Percentiles rank a stretch among this genome's conserved stretches.
phyloP scores from a whole-genome alignment of 2,113 vertebrate species.

The Sciurus niger region DNA sequence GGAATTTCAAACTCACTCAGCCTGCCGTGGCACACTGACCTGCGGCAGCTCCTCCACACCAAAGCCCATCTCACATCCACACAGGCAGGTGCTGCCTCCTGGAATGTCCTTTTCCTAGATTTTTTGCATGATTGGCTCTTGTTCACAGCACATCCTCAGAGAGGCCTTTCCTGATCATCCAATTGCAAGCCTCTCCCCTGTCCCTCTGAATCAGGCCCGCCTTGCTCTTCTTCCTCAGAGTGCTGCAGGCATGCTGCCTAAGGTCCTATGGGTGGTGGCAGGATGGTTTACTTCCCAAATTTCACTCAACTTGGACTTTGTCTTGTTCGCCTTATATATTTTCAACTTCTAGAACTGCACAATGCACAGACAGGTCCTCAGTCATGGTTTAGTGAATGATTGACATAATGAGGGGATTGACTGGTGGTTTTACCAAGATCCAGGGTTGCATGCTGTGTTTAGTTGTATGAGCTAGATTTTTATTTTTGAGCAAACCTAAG shows the following conservation, averaged over 20 bases:
- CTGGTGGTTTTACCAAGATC: background rate
- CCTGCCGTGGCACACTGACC: background rate
- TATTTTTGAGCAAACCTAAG: background rate
- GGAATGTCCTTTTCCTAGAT: background rate
- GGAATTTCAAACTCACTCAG: background rate
- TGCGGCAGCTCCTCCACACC: background rate
- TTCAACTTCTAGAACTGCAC: background rate
- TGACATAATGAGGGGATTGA: background rate
- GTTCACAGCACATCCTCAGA: background rate
- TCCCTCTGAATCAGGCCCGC: fast-evolving
- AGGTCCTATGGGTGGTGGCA: background rate
- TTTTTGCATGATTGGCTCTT: background rate
- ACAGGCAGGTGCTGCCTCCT: background rate
- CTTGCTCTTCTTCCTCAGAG: background rate
- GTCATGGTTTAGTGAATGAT: background rate
- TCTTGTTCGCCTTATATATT: background rate
- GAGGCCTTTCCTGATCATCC: background rate
- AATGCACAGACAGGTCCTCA: background rate
- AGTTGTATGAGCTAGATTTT: background rate
- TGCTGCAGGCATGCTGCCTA: background rate
- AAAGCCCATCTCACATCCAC: background rate
- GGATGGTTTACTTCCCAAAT: background rate
- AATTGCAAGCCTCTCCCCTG: background rate
- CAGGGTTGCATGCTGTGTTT: background rate
- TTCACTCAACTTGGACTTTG: background rate